Conservation (phyloP, 2,797 vertebrate genomes). For the Gallinago nigripennis region DNA sequence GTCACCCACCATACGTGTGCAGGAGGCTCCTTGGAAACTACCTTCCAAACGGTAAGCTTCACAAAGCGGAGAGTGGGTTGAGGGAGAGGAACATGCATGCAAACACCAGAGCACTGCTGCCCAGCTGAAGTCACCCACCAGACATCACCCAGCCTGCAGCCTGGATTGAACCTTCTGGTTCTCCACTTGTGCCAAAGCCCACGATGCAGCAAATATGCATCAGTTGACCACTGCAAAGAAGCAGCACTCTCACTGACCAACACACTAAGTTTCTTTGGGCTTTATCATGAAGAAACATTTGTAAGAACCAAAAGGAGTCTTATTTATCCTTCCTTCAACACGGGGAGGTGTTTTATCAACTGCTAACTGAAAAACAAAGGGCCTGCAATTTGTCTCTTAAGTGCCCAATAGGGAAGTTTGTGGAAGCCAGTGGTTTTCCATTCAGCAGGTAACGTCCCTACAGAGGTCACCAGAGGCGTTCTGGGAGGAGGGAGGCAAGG, state of each 20-base stretch:
- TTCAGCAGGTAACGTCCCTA: not conserved
- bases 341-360: not conserved
- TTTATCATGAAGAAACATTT: not conserved
- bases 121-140: not conserved
- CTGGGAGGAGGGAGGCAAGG: not conserved
- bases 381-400: not conserved
- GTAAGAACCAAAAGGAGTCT: not conserved
- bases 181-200: not conserved
- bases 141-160: not conserved
- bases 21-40: slow-evolving; percentile 90
- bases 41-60: slow-evolving; percentile 87
- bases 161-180: not conserved
- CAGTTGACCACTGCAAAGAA: not conserved
- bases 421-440: not conserved
- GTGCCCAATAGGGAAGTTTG: not conserved
- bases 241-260: not conserved
- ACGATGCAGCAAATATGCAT: rapidly evolving
- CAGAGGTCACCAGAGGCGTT: not conserved
- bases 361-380: not conserved
- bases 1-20: slow-evolving; percentile 83
- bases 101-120: not conserved
- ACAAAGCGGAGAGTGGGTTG: not conserved
- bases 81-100: not conserved
- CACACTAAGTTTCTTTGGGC: not conserved
- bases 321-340: not conserved